phyloP scores from a whole-genome alignment of 2,797 vertebrate genomes.

The Phoebastria nigripes region DNA sequence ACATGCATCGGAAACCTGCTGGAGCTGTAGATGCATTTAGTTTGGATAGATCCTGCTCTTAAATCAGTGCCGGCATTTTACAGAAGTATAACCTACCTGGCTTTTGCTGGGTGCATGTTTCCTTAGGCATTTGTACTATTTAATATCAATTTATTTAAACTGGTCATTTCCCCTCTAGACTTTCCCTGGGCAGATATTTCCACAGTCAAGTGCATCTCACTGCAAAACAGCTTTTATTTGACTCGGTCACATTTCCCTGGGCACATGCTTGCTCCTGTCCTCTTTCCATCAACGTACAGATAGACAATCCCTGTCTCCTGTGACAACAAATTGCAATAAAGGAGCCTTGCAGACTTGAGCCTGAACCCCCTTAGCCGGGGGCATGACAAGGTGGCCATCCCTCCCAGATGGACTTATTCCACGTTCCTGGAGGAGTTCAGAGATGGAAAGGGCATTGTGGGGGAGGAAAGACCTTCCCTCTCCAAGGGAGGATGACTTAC shows the following conservation, averaged over 20 bases:
- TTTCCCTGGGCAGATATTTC: not conserved
- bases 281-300: not conserved
- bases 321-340: too few relatives aligned
- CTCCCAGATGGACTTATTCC: not conserved
- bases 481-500: fast-evolving
- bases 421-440: not conserved
- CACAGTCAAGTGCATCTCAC: not conserved
- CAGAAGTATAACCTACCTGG: not conserved
- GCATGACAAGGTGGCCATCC: not conserved
- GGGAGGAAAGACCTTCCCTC: not conserved
- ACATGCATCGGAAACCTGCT: not conserved
- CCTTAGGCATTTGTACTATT: not conserved
- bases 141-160: not conserved
- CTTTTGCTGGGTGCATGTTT: not conserved
- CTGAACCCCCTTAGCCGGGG: not conserved
- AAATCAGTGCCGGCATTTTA: not conserved
- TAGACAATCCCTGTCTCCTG: not conserved
- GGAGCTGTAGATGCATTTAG: not conserved
- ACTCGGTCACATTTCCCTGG: fast-evolving
- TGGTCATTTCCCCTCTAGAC: not conserved
- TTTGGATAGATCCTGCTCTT: not conserved
- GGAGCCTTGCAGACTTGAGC: not conserved
- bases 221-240: not conserved
- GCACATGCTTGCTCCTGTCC: not conserved
- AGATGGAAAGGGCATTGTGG: not conserved